Conservation (phyloP, 2,888 invertebrate genomes). For the Thecocarcelia acutangulata region DNA sequence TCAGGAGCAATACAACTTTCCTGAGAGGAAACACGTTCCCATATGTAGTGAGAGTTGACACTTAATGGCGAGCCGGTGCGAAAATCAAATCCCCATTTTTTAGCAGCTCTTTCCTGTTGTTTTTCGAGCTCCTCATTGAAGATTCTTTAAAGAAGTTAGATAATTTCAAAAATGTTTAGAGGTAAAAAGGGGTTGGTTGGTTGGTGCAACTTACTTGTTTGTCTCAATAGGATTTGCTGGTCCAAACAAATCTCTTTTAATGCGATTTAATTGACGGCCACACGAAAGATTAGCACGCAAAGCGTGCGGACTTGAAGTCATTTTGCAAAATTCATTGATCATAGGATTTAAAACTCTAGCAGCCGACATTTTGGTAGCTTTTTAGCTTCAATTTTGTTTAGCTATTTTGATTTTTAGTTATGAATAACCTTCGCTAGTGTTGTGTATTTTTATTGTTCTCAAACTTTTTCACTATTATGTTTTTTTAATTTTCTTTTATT, state of each 20-base stretch:
- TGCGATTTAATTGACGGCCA: conserved; percentile 76
- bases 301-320: conserved; percentile 74
- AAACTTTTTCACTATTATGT: conserved; percentile 34
- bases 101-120: conserved; percentile 85
- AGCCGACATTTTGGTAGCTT: conserved; percentile 71
- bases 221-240: conserved; percentile 75
- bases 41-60: conserved; percentile 76
- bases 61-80: conserved; percentile 77
- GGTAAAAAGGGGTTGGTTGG: background rate
- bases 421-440: conserved; percentile 69
- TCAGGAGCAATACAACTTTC: conserved; percentile 78
- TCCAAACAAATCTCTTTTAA: conserved; percentile 80
- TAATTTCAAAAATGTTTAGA: conserved; percentile 7
- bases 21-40: conserved; percentile 79
- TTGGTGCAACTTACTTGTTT: conserved; percentile 76
- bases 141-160: conserved; percentile 70
- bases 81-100: conserved; percentile 81
- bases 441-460: conserved; percentile 66
- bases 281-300: conserved; percentile 74
- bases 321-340: conserved; percentile 77
- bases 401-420: conserved; percentile 21
- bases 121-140: conserved; percentile 78
- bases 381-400: conserved; percentile 28
- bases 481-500: conserved; percentile 71
- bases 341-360: conserved; percentile 79